Percentiles rank a stretch among this genome's conserved stretches.
These are phyloP conservation scores for Hydrolagus colliei DNA, from an alignment of 2,797 vertebrate species.

Conservation along the genomic window DNA sequence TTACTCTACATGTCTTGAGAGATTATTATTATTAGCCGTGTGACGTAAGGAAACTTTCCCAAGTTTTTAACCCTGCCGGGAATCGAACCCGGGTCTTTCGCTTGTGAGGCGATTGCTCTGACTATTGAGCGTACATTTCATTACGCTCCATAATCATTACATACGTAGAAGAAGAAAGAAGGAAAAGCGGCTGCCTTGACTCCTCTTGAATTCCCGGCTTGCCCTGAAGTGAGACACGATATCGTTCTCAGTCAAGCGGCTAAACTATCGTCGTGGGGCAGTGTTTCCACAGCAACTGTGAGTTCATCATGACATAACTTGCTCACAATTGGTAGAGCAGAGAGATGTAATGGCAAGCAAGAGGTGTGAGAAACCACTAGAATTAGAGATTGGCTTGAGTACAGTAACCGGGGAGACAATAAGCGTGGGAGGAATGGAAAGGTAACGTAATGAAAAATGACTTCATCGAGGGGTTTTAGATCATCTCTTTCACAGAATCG, in stretches of 20 bases:
- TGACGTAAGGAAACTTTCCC: too few relatives aligned
- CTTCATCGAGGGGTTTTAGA: constrained; percentile 10
- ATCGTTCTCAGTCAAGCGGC: neutral
- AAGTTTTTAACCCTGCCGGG: too few relatives aligned
- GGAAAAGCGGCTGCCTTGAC: neutral
- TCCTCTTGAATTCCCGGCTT: neutral
- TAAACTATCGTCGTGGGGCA: constrained; percentile 13
- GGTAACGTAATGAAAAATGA: constrained; percentile 23
- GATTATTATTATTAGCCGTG: too few relatives aligned
- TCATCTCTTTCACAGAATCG: constrained; percentile 16
- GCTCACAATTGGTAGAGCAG: constrained; percentile 3
- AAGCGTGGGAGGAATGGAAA: constrained; percentile 6
- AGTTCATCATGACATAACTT: constrained; percentile 2
- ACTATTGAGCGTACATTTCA: too few relatives aligned
- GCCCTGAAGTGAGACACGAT: neutral
- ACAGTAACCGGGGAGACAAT: neutral
- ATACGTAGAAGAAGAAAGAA: too few relatives aligned
- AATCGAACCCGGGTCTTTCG: too few relatives aligned
- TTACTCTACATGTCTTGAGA: too few relatives aligned
- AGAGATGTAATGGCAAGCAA: constrained; percentile 23
- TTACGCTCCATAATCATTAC: too few relatives aligned
- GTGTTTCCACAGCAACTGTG: neutral
- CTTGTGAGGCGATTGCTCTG: too few relatives aligned
- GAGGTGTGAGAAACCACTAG: neutral
- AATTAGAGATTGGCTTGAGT: constrained; percentile 14